Base-by-base conservation (phyloP, 2,888 invertebrate genomes). In the Plebejus argus region DNA sequence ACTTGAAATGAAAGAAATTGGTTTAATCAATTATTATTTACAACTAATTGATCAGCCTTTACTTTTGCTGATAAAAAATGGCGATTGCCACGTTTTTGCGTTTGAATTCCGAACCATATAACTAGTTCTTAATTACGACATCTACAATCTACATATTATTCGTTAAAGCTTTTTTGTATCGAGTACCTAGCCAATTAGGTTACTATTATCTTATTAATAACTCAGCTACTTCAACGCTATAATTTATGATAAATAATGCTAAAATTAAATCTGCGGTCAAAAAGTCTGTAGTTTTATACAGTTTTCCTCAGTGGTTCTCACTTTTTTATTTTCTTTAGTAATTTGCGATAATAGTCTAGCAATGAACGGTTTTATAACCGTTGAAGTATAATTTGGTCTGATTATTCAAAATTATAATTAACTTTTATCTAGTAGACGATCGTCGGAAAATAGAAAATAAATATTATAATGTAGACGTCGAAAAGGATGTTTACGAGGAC, bases 101-200 rank as follows among this genome's bases (percentile, higher is more conserved):
- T 28, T 66, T 10, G 28, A 33, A 66, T 66, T 33, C 66, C 66
- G 2, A 15, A 28, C 28, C 28, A 66, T 66, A 33, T 28, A 66
- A 66, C 66, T 28, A 66, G 28, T 33, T 66, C 15, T 66, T 33
- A 33, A 66, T 66, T 66, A 66, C 66, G 66, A 66, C 28, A 66
- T 33, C 66, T 66, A 66, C 66, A 66, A 66, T 33, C 66, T 66
- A 66, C 66, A 66, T 28, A 28, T 2, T 66, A 66, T 6, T 6
- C 18, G 61, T 28, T 28, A 45, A 45, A 12, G 5, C 28, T 66
- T 28, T 8, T 28, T 28, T 12, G 10, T 10, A 0, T 66, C 1
- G 15, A 28, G 66, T 66, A 66, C 15, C 28, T 8, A 15, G 10
- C 66, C 66, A 33, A 66, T 66, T 66, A 66, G 28, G 5, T 53